Conservation (phyloP, 2,888 invertebrate genomes). For the Troglohyphantes excavatus region DNA sequence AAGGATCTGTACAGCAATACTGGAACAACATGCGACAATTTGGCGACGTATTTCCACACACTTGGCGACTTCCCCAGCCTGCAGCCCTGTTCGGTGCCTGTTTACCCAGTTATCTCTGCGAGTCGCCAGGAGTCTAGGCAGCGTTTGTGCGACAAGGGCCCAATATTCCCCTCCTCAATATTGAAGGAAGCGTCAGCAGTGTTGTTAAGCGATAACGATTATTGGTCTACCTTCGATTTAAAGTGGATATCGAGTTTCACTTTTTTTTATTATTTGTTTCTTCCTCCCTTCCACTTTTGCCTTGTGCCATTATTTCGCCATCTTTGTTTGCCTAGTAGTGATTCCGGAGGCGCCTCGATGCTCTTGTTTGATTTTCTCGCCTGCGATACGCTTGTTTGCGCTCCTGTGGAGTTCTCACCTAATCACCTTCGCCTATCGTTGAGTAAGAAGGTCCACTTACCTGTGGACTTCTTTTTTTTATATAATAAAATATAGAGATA, state of each 20-base stretch:
- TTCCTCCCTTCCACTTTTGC: neutral
- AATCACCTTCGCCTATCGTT: no score
- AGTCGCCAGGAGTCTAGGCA: conserved; percentile 24
- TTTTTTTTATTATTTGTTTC: conserved; percentile 21
- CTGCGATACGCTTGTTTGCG: conserved; percentile 32
- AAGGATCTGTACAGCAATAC: no score
- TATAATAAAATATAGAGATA: no score
- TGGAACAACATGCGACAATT: no score
- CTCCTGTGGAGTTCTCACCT: neutral
- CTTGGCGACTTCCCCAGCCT: no score
- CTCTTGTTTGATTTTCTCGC: conserved; percentile 54
- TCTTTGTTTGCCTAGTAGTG: conserved; percentile 66
- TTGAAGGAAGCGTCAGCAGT: conserved; percentile 73
- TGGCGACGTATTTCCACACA: no score
- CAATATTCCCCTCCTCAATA: conserved; percentile 21
- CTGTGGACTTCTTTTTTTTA: neutral
- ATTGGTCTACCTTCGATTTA: conserved; percentile 58
- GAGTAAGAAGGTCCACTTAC: no score
- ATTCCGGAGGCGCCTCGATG: conserved; percentile 63
- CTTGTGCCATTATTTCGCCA: conserved; percentile 55
- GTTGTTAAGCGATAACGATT: conserved; percentile 78
- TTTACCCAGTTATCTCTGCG: conserved; percentile 71
- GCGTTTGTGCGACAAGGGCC: conserved; percentile 45
- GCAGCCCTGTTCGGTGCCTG: neutral
- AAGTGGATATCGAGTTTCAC: conserved; percentile 66